These are phyloP conservation scores for Bellardia pandia DNA, from an alignment of 2,888 invertebrate species.

Conservation along the genomic window DNA sequence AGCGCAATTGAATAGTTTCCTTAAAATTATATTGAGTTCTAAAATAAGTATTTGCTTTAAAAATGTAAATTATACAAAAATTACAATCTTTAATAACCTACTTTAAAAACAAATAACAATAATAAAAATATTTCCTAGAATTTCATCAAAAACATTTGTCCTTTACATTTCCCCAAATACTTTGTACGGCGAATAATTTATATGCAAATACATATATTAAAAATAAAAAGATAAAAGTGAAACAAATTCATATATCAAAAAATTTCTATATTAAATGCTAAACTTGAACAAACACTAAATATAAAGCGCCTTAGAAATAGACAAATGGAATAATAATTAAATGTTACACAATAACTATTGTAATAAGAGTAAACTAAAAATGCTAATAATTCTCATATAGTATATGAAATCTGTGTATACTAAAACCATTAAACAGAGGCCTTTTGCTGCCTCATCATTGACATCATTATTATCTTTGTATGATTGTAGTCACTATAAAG, in stretches of 20 bases:
- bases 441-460: neutral
- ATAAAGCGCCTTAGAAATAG: neutral
- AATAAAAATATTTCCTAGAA: neutral
- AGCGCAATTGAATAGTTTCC: no score
- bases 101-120: neutral
- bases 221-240: no score
- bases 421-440: neutral
- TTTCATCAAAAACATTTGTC: no score
- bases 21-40: neutral
- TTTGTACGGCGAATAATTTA: no score
- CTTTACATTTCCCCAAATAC: no score
- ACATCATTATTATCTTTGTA: neutral
- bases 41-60: neutral
- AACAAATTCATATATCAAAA: neutral
- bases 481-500: neutral
- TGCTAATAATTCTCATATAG: neutral
- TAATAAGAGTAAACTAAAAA: neutral
- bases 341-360: neutral
- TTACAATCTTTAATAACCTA: neutral
- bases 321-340: neutral
- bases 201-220: no score
- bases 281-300: neutral
- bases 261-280: neutral
- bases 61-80: neutral
- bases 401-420: no score